Percentiles rank a stretch among this genome's conserved stretches.
phyloP scores from a whole-genome alignment of 2,113 vertebrate species.

The Perca schrenkii region DNA sequence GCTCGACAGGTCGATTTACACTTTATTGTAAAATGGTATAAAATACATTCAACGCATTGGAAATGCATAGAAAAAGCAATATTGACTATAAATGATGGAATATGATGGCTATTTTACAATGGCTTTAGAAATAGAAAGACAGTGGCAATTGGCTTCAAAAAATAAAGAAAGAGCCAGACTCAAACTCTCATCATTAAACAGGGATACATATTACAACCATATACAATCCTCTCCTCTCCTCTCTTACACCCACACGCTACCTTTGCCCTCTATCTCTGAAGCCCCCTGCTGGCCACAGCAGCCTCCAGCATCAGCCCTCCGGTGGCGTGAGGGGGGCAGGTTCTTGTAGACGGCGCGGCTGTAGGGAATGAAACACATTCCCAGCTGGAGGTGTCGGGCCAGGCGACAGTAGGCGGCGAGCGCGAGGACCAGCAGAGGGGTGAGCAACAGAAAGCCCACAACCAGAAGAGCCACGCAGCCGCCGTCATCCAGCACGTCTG shows the following conservation, averaged over 20 bases:
- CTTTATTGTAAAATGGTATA: slow-evolving; percentile 71
- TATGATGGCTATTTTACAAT: slow-evolving; percentile 60
- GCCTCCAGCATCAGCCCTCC: slow-evolving; percentile 40
- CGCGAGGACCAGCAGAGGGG: slow-evolving; percentile 90
- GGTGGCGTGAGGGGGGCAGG: slow-evolving; percentile 72
- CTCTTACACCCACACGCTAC: slow-evolving; percentile 88
- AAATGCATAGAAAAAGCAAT: slow-evolving; percentile 28
- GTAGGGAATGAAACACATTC: slow-evolving; percentile 92
- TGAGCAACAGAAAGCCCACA: slow-evolving; percentile 88
- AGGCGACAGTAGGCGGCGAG: slow-evolving; percentile 91
- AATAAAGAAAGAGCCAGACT: not conserved
- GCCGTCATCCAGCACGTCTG: slow-evolving; percentile 85
- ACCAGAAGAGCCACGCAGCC: slow-evolving; percentile 90
- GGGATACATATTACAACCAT: slow-evolving; percentile 33
- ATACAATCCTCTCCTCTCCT: slow-evolving; percentile 35
- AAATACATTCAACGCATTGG: slow-evolving; percentile 50
- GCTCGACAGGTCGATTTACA: not conserved
- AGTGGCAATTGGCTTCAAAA: not conserved
- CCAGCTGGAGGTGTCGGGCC: slow-evolving; percentile 89
- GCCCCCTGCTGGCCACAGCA: slow-evolving; percentile 78
- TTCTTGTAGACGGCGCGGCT: slow-evolving; percentile 91
- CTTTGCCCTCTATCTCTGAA: slow-evolving; percentile 76
- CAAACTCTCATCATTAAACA: not conserved
- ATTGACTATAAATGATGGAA: slow-evolving; percentile 32
- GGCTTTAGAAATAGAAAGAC: slow-evolving; percentile 32